Evolutionary conservation across 2,888 invertebrate genomes (phyloP).

Genomic region (Adelphocoris suturalis): DNA sequence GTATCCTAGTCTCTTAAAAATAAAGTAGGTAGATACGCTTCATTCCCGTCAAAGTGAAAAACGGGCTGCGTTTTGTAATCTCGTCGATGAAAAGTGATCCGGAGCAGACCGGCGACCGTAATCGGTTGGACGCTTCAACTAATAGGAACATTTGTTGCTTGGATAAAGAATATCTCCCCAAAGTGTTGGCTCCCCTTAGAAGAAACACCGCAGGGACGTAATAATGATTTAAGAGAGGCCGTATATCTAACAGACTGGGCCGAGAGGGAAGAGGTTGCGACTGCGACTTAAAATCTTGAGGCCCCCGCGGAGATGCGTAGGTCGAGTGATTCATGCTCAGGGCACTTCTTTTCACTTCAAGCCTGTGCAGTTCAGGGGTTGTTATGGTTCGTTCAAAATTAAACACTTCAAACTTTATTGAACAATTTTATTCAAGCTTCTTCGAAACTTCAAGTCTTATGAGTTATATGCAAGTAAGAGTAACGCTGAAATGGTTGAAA

Average conservation of each 20-base stretch:
- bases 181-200: conserved; percentile 14
- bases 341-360: not conserved
- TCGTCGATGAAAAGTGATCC: not conserved
- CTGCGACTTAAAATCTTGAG: not conserved
- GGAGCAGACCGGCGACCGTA: not conserved
- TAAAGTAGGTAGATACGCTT: no score
- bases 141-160: conserved; percentile 11
- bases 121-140: not conserved
- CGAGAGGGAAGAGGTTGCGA: not conserved
- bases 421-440: no score
- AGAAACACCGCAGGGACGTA: conserved; percentile 14
- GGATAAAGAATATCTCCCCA: not conserved
- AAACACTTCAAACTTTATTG: no score
- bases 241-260: conserved; percentile 5
- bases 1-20: no score
- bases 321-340: not conserved
- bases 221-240: conserved; percentile 6
- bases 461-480: no score
- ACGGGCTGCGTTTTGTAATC: not conserved
- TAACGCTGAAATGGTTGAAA: no score
- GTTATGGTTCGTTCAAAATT: no score
- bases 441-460: no score
- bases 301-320: not conserved
- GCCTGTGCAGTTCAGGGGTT: not conserved
- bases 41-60: not conserved